Evolutionary conservation across 2,888 invertebrate genomes (phyloP), one percentile per base, ranked within the genome.

Genomic region (Apamea anceps): DNA sequence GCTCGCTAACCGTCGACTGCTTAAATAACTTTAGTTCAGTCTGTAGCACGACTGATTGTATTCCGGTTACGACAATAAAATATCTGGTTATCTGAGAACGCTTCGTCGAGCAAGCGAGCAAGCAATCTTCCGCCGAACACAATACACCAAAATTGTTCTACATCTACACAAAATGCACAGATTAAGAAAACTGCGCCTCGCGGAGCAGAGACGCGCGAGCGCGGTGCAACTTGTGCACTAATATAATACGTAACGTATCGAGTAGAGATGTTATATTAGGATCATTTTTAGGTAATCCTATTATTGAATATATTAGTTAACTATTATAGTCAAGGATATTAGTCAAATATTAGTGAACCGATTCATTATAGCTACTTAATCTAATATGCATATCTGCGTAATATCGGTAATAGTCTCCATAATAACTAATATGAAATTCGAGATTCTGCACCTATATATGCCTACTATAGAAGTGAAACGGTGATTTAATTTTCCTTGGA

Each of bases 51-150:
- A 60, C 79, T 82, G 80, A 80, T 79, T 85, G 80, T 85, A 72
- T 85, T 87, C 78, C 76, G 71, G 83, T 86, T 79, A 80, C 72
- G 66, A 77, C 78, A 57, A 68, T 87, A 87, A 85, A 87, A 77
- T 80, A 85, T 85, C 80, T 78, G 67, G 78, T 82, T 87, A 77
- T 85, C 79, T 79, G 71, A 72, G 54, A 78, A 73, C 62, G 75
- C 67, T 85, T 82, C 78, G 68, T 67, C 63, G 77, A 77, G 76
- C 81, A 60, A 77, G 45, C 32, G 54, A 74, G 5, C 57, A 28
- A 78, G 68, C 77, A 74, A 75, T 75, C 75, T 72, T 71, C 54
- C 54, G 32, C 63, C 57, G 83, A 80, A 32, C 68, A 83, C 75
- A 82, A 80, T 80, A 75, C 75, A 72, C 63, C 48, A 51, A 86